Evolutionary conservation across 2,888 invertebrate genomes (phyloP).

Genomic region (Patella depressa): DNA sequence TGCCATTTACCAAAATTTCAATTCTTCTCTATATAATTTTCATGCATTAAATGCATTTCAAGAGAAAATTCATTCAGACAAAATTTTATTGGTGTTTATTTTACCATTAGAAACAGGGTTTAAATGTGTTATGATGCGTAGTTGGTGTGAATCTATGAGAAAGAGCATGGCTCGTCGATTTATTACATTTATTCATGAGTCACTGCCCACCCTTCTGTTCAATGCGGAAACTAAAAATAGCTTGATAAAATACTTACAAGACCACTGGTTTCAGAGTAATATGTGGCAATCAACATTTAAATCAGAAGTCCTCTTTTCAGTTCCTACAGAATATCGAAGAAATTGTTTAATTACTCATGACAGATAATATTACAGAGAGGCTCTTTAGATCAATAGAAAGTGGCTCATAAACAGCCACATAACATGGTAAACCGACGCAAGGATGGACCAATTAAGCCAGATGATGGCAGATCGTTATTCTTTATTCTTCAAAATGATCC

Average conservation of each 20-base stretch:
- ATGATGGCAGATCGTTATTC: not conserved
- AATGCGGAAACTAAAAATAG: not conserved
- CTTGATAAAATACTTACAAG: not conserved
- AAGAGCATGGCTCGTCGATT: not conserved
- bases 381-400: not conserved
- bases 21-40: not conserved
- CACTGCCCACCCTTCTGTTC: not conserved
- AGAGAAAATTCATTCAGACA: too few species aligned
- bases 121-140: not conserved
- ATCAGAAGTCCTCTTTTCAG: not conserved
- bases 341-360: not conserved
- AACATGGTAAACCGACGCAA: not conserved
- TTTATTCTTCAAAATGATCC: too few species aligned
- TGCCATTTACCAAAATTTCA: not conserved
- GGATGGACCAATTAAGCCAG: not conserved
- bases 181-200: not conserved
- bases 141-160: constrained; percentile 1
- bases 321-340: not conserved
- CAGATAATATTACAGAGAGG: not conserved
- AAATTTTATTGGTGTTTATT: not conserved
- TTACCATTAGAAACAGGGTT: not conserved
- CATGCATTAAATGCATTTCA: not conserved
- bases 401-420: not conserved
- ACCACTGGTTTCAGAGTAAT: not conserved
- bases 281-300: not conserved